phyloP scores from a whole-genome alignment of 2,888 invertebrate species.

The Metalampra italica region DNA sequence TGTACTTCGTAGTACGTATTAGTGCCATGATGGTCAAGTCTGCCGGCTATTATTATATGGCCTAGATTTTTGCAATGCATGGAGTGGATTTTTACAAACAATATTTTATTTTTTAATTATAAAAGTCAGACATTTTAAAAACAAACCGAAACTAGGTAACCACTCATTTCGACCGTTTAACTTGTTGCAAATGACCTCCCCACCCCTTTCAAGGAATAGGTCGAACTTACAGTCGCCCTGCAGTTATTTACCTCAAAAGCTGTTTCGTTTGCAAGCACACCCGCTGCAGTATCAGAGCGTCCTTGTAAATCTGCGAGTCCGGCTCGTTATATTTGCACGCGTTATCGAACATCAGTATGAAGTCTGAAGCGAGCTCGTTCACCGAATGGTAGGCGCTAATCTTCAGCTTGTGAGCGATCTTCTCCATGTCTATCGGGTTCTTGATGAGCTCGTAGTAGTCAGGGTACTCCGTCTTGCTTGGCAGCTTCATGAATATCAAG shows the following conservation, averaged over 20 bases:
- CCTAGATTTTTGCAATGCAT: too few relatives aligned
- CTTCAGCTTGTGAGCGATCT: constrained; percentile 92
- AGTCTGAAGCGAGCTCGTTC: constrained; percentile 93
- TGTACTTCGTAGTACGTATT: too few relatives aligned
- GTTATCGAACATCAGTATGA: constrained; percentile 96
- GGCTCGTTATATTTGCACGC: constrained; percentile 99
- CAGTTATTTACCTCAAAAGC: constrained; percentile 80
- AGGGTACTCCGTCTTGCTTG: constrained; percentile 95
- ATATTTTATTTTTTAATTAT: too few relatives aligned
- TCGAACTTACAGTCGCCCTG: too few relatives aligned
- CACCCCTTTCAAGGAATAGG: too few relatives aligned
- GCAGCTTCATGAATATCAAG: constrained; percentile 95
- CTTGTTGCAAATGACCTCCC: too few relatives aligned
- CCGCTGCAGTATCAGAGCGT: constrained; percentile 94
- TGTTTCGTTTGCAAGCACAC: constrained; percentile 95
- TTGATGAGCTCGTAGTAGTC: constrained; percentile 98
- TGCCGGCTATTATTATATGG: too few relatives aligned
- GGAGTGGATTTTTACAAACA: too few relatives aligned
- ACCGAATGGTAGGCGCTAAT: constrained; percentile 86
- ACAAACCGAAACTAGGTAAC: too few relatives aligned
- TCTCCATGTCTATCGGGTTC: constrained; percentile 97
- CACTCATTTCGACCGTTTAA: too few relatives aligned
- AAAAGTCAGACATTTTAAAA: too few relatives aligned
- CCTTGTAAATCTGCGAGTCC: constrained; percentile 98
- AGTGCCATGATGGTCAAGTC: too few relatives aligned